Evolutionary conservation across 2,797 vertebrate genomes (phyloP).

Genomic region (Labroides dimidiatus): DNA sequence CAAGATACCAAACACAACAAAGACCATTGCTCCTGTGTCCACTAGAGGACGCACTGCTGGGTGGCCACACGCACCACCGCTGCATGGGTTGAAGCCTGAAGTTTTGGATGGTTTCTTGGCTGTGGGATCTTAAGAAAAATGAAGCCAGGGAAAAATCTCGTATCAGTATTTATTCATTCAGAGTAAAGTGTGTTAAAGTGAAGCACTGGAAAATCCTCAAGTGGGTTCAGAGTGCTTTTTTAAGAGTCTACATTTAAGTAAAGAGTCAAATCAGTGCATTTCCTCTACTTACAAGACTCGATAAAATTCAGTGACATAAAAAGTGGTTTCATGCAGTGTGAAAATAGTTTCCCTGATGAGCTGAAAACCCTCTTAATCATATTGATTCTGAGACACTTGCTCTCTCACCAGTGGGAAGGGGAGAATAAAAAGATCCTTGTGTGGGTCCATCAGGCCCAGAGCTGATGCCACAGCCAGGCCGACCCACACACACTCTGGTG

Average conservation of each 20-base stretch:
- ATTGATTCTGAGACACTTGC: conserved; percentile 17
- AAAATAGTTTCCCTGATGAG: conserved; percentile 19
- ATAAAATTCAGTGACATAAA: conserved; percentile 25
- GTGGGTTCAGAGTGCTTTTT: conserved; percentile 28
- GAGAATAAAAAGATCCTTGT: conserved; percentile 90
- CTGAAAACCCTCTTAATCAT: conserved; percentile 29
- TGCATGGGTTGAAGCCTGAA: conserved; percentile 93
- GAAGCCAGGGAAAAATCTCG: conserved; percentile 21
- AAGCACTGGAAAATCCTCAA: conserved; percentile 23
- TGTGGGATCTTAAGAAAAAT: conserved; percentile 71
- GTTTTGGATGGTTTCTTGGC: conserved; percentile 86
- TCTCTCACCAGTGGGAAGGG: conserved; percentile 74
- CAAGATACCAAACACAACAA: conserved; percentile 95
- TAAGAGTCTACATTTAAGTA: conserved; percentile 18
- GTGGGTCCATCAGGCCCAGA: conserved; percentile 90
- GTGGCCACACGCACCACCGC: conserved; percentile 87
- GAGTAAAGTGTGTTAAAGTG: conserved; percentile 38
- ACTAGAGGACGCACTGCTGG: conserved; percentile 95
- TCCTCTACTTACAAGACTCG: conserved; percentile 24
- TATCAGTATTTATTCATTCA: conserved; percentile 42
- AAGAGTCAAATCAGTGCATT: conserved; percentile 13
- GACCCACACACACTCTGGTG: conserved; percentile 89
- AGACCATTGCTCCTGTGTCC: conserved; percentile 98
- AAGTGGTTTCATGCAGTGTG: conserved; percentile 9
- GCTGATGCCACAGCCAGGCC: conserved; percentile 90